Base-by-base conservation (phyloP, 2,888 invertebrate species). In the Protula sp. region DNA sequence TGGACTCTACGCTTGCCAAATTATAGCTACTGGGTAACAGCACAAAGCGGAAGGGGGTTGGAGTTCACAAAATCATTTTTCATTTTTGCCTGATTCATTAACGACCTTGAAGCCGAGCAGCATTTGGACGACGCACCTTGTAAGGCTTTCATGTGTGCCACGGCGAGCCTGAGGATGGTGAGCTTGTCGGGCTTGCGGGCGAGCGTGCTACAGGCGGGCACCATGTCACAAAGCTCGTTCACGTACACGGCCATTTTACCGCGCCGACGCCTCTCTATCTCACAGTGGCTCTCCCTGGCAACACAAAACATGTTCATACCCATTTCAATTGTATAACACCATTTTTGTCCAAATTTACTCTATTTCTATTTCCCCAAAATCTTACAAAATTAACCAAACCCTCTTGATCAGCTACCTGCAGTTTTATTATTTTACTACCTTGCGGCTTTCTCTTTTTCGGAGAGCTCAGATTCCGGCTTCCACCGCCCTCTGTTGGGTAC, bases 191-290 rank as follows among this genome's bases (percentile, higher is more conserved):
- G 97, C 82, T 98, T 98, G 70, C 97, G 87, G 59, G 97, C 95
- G 69, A 97, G 86, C 57, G 94, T 93, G 76, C 92, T 93, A 85
- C 94, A 95, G 75, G 95, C 94, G 76, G 97, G 97, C 79, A 97
- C 95, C 97, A 98, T 98, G 84, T 97, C 95, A 69, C 94, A 94
- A 74, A 98, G 86, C 85, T 97, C 97, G 77, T 95, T 95, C 82
- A 98, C 97, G 84, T 98, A 98, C 72, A 95, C 94, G 74, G 97
- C 97, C 97, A 98, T 98, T 89, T 98, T 98, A 87, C 97, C 97
- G 73, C 97, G 87, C 75, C 98, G 86, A 74, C 97, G 87, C 72
- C 97, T 87, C 83, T 98, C 98, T 81, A 98, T 98, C 84, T 97
- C 95, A 83, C 94, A 94, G 84, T 95, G 95, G 82, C 95, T 95